Evolutionary conservation across 2,888 invertebrate genomes (phyloP), one percentile per base, ranked within the genome.

Genomic region (Tuta absoluta): DNA sequence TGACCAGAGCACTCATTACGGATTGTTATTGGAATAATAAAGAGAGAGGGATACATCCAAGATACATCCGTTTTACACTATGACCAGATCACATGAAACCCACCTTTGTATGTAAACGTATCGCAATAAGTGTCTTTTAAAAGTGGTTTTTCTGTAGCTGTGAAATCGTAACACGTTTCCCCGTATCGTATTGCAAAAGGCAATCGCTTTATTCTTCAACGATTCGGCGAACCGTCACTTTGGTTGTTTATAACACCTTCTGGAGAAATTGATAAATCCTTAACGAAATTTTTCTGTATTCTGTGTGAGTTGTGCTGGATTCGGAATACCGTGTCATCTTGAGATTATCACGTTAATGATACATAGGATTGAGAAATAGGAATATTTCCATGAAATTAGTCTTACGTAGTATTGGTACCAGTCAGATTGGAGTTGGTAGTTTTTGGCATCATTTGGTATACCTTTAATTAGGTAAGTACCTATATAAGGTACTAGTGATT

Each of bases 11-110:
- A 87, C 91, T 91, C 91, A 89, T 91, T 89, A 90, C 89, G 80
- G 89, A 91, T 91, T 91, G 91, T 91, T 91, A 91, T 91, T 90
- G 88, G 87, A 89, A 91, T 91, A 91, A 91, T 91, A 91, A 90
- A 91, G 89, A 86, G 84, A 78, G 81, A 81, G 84, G 79, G 79
- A 86, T 84, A 79, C 84, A 87, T 91, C 88, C 88, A 75, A 56
- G 56, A 56, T 56, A 56, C 66, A 66, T 64, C 64, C 66, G 48
- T 59, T 57, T 45, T 63, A 63, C 41, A 72, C 75, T 41, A 56
- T 33, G 33, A 56, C 56, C 56, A 56, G n/a, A 2, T 17, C n/a
- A 17, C n/a, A 4, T 33, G n/a, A 33, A 56, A 1, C 33, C n/a
- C 33, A 17, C n/a, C 33, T 28, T n/a, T n/a, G 7, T n/a, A 33